Base-by-base conservation (phyloP, 37 sponge, comb jelly and placozoan species). In the Hormiphora californensis region DNA sequence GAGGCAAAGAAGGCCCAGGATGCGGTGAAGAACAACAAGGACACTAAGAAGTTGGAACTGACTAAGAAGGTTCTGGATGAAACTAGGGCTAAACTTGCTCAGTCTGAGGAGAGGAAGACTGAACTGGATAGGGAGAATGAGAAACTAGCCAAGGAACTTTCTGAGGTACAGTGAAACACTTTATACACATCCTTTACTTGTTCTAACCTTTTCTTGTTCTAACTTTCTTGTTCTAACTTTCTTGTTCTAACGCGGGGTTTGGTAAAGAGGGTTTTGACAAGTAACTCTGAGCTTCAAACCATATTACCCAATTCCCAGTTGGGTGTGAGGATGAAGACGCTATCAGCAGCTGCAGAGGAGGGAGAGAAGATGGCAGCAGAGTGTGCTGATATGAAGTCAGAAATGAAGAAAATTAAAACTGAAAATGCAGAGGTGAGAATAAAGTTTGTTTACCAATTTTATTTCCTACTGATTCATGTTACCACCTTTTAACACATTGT, bases 371-470 rank as follows among this genome's bases (percentile, higher is more conserved):
- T 23, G 32, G 86, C 62, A 7, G 21, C 4, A 68, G 67, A 87
- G 40, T 57, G 63, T 87, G 62, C 67, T 38, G 62, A 63, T n/a
- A 63, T 63, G 88, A 35, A 69, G 54, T 40, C 5, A 1, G 63
- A 87, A 22, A 22, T 62, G 51, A 62, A 35, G 35, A 35, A 81
- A 1, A 21, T 87, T 3, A 81, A 51, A 27, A 33, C 65, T 31
- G 88, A 87, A 38, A 87, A 87, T 39, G 88, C 57, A n/a, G 54
- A 87, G 62, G 63, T 87, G 44, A 46, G 54, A 28, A 2, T 7
- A 21, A 63, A 86, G 67, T 28, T 15, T 25, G 30, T 25, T n/a
- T 63, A 63, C 22, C 12, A 12, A 63, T 19, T 25, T 25, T 12
- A n/a, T 25, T 12, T n/a, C n/a, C 12, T 63, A 63, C 30, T 63